A percentile compares a stretch with the other conserved stretches of the same genome.
Evolutionary conservation across 2,797 vertebrate genomes (phyloP).

Genomic region (Sebastes steindachneri): DNA sequence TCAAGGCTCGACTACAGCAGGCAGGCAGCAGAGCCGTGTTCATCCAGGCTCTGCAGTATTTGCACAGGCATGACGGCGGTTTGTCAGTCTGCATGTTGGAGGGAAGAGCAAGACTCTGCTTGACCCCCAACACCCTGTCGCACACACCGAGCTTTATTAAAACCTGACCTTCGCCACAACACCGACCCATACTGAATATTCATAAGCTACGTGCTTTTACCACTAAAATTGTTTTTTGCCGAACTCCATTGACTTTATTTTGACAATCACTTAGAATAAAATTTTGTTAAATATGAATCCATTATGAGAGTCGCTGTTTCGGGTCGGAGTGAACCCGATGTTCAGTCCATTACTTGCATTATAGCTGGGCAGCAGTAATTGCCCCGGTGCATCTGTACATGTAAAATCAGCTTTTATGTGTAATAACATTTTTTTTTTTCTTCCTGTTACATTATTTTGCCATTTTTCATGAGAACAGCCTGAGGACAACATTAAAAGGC

Average conservation of each 20-base stretch:
- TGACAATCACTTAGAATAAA: not conserved
- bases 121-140: conserved; percentile 26
- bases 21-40: conserved; percentile 1
- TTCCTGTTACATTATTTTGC: not conserved
- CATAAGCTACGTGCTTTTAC: not conserved
- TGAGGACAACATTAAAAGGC: conserved; percentile 35
- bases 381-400: not conserved
- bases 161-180: conserved; percentile 16
- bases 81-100: conserved; percentile 20
- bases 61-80: conserved; percentile 10
- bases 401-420: conserved; percentile 12
- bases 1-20: not conserved
- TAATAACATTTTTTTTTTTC: not conserved
- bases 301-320: not conserved
- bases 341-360: conserved; percentile 1
- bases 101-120: not conserved
- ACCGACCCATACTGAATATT: conserved; percentile 10
- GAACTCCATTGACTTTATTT: not conserved
- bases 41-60: conserved; percentile 36
- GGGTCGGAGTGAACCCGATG: not conserved
- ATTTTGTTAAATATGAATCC: not conserved
- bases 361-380: not conserved
- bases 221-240: not conserved
- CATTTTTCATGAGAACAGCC: conserved; percentile 25
- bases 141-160: not conserved